A percentile compares a stretch with the other conserved stretches of the same genome.
These are phyloP conservation scores for Hypothenemus hampei DNA, from an alignment of 1,140 invertebrate species.

Conservation along the genomic window DNA sequence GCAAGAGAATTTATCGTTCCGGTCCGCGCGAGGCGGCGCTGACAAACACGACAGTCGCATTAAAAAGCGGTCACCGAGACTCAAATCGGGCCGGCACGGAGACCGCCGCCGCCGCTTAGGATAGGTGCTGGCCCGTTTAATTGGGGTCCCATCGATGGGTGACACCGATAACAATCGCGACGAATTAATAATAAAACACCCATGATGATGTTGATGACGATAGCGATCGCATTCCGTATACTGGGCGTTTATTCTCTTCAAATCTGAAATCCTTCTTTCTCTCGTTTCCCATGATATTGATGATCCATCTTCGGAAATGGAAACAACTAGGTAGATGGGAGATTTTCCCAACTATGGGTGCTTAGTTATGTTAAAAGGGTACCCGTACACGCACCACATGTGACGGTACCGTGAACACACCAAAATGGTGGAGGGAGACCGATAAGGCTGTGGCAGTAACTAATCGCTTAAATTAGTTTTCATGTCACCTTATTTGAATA, in stretches of 20 bases:
- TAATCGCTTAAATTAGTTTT: slow-evolving; percentile 19
- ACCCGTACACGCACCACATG: background rate
- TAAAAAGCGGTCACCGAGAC: slow-evolving; percentile 24
- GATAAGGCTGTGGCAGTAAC: slow-evolving; percentile 21
- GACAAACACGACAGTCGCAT: slow-evolving; percentile 24
- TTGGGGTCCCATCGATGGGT: slow-evolving; percentile 22
- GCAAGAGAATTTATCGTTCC: slow-evolving; percentile 17
- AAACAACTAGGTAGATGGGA: too few relatives aligned
- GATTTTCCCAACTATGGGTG: too few relatives aligned
- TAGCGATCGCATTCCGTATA: too few relatives aligned
- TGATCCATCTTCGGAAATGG: too few relatives aligned
- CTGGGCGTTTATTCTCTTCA: too few relatives aligned
- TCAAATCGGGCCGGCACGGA: slow-evolving; percentile 16
- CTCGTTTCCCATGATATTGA: too few relatives aligned
- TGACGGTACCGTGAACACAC: background rate
- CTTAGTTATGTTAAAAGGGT: too few relatives aligned
- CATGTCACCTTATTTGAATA: slow-evolving; percentile 22
- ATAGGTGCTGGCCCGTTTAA: slow-evolving; percentile 22
- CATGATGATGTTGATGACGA: too few relatives aligned
- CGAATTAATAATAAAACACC: too few relatives aligned
- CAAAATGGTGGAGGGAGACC: background rate
- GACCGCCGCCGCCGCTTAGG: too few relatives aligned
- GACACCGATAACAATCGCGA: slow-evolving; percentile 23
- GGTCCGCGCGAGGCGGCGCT: slow-evolving; percentile 15
- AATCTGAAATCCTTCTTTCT: too few relatives aligned